Conservation (phyloP, 2,113 vertebrate species). For the Catagonus wagneri region DNA sequence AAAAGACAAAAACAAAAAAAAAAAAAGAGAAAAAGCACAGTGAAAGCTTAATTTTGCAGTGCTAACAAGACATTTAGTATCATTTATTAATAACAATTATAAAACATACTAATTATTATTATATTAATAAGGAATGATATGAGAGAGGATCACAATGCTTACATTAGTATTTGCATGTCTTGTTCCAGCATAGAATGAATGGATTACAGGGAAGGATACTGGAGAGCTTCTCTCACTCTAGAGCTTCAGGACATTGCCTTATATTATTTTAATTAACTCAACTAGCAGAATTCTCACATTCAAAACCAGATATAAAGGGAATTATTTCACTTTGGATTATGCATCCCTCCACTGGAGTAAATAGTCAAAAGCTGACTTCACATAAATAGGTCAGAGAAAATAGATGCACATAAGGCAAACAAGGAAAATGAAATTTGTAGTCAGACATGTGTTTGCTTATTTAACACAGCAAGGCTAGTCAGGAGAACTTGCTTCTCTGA, state of each 20-base stretch:
- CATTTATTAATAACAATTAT: neutral
- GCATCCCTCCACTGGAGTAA: neutral
- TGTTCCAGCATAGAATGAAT: slow-evolving; percentile 37
- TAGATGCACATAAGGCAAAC: neutral
- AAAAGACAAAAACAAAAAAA: too few relatives aligned
- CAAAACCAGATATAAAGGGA: slow-evolving; percentile 38
- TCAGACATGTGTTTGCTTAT: slow-evolving; percentile 7
- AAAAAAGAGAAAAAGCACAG: slow-evolving; percentile 27
- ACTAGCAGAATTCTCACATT: slow-evolving; percentile 26
- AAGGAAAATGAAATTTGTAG: slow-evolving; percentile 30
- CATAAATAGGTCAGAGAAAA: slow-evolving; percentile 52
- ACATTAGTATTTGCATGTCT: neutral
- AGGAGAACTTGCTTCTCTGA: slow-evolving; percentile 61
- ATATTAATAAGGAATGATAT: slow-evolving; percentile 8
- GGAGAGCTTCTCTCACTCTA: slow-evolving; percentile 8
- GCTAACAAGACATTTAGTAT: neutral
- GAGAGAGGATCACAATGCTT: neutral
- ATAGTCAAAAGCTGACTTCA: slow-evolving; percentile 27
- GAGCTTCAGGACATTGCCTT: neutral
- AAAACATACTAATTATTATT: neutral
- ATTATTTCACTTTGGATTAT: slow-evolving; percentile 55
- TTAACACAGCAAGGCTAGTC: slow-evolving; percentile 10
- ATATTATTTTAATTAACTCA: slow-evolving; percentile 50
- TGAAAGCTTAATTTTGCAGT: slow-evolving; percentile 46
- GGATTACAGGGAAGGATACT: neutral